These are phyloP conservation scores for Penaeus indicus DNA, from an alignment of 1,140 invertebrate species.

Conservation along the genomic window DNA sequence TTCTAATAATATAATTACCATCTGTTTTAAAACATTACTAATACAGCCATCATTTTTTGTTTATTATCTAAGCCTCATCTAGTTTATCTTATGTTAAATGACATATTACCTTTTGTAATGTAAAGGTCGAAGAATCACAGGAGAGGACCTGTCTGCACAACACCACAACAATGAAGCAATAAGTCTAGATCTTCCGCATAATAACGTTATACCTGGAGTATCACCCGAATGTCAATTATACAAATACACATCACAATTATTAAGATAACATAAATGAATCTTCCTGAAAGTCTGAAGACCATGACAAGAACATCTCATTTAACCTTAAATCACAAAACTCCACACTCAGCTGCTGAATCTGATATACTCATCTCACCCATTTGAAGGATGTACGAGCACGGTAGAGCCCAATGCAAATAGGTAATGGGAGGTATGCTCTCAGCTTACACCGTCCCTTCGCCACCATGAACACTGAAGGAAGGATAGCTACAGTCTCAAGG, in stretches of 20 bases:
- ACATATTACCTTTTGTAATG: slow-evolving; percentile 92
- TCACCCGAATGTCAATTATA: background rate
- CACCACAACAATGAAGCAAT: slow-evolving; percentile 96
- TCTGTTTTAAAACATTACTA: no score
- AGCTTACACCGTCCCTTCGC: slow-evolving; percentile 99
- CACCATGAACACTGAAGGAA: slow-evolving; percentile 98
- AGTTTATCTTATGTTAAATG: background rate
- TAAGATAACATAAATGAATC: no score
- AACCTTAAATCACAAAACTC: background rate
- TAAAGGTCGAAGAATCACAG: slow-evolving; percentile 99
- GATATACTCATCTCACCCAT: slow-evolving; percentile 81
- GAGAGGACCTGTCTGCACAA: slow-evolving; percentile 98
- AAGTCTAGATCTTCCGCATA: slow-evolving; percentile 95
- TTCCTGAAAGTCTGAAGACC: no score
- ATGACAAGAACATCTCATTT: background rate
- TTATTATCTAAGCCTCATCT: no score
- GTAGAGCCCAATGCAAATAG: slow-evolving; percentile 98
- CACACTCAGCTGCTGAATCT: background rate
- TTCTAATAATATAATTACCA: no score
- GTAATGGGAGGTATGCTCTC: slow-evolving; percentile 99
- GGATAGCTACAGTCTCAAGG: slow-evolving; percentile 97
- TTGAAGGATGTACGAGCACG: slow-evolving; percentile 95
- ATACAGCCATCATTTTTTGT: no score
- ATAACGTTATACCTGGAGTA: slow-evolving; percentile 77
- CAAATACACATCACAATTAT: background rate